Percentiles rank a stretch among this genome's conserved stretches.
Conservation (phyloP, 1,140 invertebrate genomes). For the Drosophila azteca region DNA sequence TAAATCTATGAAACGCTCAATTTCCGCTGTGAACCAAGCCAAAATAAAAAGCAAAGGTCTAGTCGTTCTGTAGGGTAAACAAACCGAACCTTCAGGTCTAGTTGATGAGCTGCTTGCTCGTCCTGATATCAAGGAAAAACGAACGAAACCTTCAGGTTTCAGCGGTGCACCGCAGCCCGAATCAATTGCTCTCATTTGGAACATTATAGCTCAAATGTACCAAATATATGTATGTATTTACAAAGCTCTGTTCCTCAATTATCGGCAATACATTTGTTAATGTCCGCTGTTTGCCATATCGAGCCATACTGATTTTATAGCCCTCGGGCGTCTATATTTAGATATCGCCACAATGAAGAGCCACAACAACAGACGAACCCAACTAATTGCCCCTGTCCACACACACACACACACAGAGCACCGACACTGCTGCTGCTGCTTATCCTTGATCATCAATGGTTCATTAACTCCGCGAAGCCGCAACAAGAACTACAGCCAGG, state of each 20-base stretch:
- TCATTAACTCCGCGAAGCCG: conserved; percentile 70
- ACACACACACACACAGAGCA: conserved; percentile 33
- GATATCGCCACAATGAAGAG: conserved; percentile 54
- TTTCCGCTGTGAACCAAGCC: too few relatives aligned
- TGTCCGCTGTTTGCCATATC: conserved; percentile 31
- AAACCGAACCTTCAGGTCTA: too few relatives aligned
- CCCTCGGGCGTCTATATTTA: conserved; percentile 59
- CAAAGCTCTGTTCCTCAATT: conserved; percentile 7
- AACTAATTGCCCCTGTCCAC: conserved; percentile 72
- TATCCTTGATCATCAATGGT: conserved; percentile 82
- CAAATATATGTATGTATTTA: neutral
- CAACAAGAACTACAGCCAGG: conserved; percentile 31
- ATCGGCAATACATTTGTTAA: conserved; percentile 42
- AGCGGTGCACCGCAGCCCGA: too few relatives aligned
- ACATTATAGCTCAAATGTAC: too few relatives aligned
- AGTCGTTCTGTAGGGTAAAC: too few relatives aligned
- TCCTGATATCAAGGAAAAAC: too few relatives aligned
- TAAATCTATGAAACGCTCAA: too few relatives aligned
- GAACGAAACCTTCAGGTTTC: too few relatives aligned
- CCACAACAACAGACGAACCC: conserved; percentile 41
- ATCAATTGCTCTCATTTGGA: too few relatives aligned
- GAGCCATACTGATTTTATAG: conserved; percentile 48
- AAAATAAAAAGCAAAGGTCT: too few relatives aligned
- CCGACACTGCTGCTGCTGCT: conserved; percentile 31
- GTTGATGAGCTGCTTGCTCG: too few relatives aligned